Evolutionary conservation across 23 tunicate species (phyloP).

Genomic region (Trididemnum nubilum): DNA sequence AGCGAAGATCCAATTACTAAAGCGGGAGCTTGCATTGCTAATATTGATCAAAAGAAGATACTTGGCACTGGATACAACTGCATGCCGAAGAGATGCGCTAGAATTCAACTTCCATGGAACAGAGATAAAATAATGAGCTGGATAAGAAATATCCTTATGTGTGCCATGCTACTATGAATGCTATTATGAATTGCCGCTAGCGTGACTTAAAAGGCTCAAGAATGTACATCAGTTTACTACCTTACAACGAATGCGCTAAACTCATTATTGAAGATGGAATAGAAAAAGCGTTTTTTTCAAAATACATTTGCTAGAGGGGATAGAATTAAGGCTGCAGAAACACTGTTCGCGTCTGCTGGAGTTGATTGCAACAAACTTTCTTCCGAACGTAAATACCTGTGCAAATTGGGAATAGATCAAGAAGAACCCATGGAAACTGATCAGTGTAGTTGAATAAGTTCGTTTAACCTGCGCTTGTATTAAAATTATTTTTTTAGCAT

Average conservation of each 20-base stretch:
- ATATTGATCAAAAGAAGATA: background rate
- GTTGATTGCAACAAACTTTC: too few relatives aligned
- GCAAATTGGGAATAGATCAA: too few relatives aligned
- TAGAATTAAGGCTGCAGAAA: too few relatives aligned
- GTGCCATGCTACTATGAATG: background rate
- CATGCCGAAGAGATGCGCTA: background rate
- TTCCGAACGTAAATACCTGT: too few relatives aligned
- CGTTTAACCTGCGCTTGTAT: too few relatives aligned
- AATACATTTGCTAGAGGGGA: too few relatives aligned
- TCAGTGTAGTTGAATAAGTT: too few relatives aligned
- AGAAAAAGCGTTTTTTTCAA: too few relatives aligned
- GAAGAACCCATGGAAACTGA: too few relatives aligned
- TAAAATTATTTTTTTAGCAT: too few relatives aligned
- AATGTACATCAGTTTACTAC: background rate
- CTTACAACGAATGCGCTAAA: background rate
- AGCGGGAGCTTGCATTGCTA: background rate
- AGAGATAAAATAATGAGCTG: background rate
- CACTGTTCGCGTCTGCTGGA: too few relatives aligned
- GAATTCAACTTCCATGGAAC: background rate
- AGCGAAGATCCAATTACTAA: background rate
- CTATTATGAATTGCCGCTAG: background rate
- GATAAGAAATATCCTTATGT: background rate
- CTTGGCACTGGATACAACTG: background rate
- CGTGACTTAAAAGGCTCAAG: background rate
- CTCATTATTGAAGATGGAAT: background rate